Conservation (phyloP, 1,140 invertebrate species). For the Bombus waltoni region DNA sequence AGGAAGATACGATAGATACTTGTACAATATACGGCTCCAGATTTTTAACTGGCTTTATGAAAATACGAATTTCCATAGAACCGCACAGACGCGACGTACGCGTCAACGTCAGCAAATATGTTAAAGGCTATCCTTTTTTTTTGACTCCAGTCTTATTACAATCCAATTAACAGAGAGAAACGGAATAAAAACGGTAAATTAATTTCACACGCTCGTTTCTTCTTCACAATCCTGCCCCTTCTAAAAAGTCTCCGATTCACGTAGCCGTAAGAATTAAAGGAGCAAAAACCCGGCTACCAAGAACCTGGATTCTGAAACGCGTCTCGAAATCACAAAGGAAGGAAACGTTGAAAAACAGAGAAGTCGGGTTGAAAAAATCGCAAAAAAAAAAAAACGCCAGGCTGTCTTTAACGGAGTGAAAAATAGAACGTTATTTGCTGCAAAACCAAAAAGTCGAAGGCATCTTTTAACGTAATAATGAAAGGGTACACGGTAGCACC, state of each 20-base stretch:
- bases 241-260: too few relatives aligned
- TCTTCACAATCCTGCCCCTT: too few relatives aligned
- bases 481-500: slow-evolving; percentile 22
- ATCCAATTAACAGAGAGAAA: neutral
- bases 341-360: neutral
- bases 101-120: too few relatives aligned
- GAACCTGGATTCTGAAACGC: neutral
- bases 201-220: neutral
- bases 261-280: too few relatives aligned
- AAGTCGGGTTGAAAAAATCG: neutral
- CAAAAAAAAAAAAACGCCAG: neutral
- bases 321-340: neutral
- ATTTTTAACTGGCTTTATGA: too few relatives aligned
- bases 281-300: neutral
- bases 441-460: neutral
- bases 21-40: too few relatives aligned
- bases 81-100: too few relatives aligned
- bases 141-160: neutral
- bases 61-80: too few relatives aligned
- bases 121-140: neutral
- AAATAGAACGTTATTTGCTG: slow-evolving; percentile 10
- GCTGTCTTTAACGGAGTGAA: neutral
- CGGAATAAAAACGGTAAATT: neutral
- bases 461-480: slow-evolving; percentile 38
- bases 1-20: too few relatives aligned